phyloP scores from a whole-genome alignment of 37 sponge, comb jelly and placozoan species.

The Oopsacas minuta region DNA sequence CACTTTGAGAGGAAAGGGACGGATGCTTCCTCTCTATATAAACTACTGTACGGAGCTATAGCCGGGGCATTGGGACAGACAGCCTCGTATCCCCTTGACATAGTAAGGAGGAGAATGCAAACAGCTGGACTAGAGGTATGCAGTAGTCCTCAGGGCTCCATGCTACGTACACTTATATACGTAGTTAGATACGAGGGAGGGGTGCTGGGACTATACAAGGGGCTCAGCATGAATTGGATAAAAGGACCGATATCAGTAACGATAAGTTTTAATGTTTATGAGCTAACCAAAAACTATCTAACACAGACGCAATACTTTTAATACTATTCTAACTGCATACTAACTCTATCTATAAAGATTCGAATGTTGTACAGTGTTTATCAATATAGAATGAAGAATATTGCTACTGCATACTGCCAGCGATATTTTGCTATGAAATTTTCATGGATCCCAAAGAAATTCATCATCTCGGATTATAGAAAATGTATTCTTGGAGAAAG shows the following conservation, averaged over 20 bases:
- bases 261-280: constrained; percentile 33
- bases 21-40: neutral
- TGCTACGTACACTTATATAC: constrained; percentile 6
- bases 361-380: neutral
- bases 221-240: constrained; percentile 36
- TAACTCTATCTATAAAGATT: neutral
- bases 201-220: constrained; percentile 30
- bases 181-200: constrained; percentile 27
- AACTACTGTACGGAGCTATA: constrained; percentile 7
- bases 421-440: too few species aligned
- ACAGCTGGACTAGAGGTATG: constrained; percentile 23
- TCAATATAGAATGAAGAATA: too few species aligned
- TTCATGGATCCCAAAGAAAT: too few species aligned
- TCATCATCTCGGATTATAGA: too few species aligned
- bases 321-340: neutral
- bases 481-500: too few species aligned
- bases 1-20: neutral
- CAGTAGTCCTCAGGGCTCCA: neutral
- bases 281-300: neutral
- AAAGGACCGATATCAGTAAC: constrained; percentile 32
- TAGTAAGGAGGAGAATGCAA: constrained; percentile 31
- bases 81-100: constrained; percentile 30
- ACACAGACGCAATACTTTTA: neutral
- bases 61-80: constrained; percentile 31
- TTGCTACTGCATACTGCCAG: too few species aligned